phyloP scores from a whole-genome alignment of 2,113 vertebrate species.

The Eolophus roseicapilla region DNA sequence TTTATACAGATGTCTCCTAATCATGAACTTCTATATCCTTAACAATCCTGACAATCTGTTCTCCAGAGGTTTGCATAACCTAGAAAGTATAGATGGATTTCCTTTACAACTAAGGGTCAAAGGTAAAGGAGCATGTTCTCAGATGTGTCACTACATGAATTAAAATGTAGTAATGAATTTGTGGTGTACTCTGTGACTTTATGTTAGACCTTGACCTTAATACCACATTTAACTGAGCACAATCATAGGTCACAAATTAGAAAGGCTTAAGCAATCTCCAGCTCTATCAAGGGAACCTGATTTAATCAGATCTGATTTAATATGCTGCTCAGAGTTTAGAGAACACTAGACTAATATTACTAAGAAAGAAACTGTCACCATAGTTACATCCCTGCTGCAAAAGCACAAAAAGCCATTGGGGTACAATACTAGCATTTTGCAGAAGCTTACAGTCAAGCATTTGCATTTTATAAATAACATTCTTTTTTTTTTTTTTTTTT shows the following conservation, averaged over 20 bases:
- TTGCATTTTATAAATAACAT: not conserved
- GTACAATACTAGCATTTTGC: not conserved
- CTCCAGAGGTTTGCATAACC: conserved; percentile 28
- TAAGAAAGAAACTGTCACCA: conserved; percentile 45
- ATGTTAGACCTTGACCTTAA: conserved; percentile 70
- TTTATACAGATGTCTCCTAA: no score
- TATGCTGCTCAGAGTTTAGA: conserved; percentile 54
- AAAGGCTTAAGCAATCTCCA: conserved; percentile 70
- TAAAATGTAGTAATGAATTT: conserved; percentile 75
- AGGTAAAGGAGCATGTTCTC: conserved; percentile 64
- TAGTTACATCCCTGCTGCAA: not conserved
- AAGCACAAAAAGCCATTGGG: not conserved
- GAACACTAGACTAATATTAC: conserved; percentile 26
- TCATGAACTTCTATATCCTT: conserved; percentile 34
- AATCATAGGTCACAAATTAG: conserved; percentile 73
- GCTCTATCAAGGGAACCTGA: conserved; percentile 51
- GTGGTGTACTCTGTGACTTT: conserved; percentile 55
- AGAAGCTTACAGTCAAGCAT: not conserved
- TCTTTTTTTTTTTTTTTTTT: not conserved
- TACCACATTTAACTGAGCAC: conserved; percentile 69
- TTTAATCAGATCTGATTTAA: conserved; percentile 70
- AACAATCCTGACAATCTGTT: not conserved
- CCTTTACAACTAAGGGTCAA: conserved; percentile 59
- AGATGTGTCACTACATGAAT: conserved; percentile 65
- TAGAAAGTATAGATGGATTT: conserved; percentile 60